Conservation (phyloP, 1,140 invertebrate genomes). For the Chrysoperla carnea region DNA sequence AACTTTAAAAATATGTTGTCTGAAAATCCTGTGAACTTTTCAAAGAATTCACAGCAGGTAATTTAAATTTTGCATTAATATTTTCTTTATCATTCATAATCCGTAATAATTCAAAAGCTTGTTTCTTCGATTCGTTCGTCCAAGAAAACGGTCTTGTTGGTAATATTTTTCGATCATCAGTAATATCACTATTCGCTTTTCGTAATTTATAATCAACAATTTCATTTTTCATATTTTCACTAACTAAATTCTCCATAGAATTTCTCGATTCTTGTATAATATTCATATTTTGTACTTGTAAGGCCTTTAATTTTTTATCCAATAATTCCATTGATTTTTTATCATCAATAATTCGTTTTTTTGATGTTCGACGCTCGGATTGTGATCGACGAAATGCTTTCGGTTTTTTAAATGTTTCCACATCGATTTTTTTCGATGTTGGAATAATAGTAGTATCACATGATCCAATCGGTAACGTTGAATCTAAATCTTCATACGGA, state of each 20-base stretch:
- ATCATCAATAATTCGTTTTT: not conserved
- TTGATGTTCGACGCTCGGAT: constrained; percentile 13
- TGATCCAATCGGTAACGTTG: constrained; percentile 32
- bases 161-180: not conserved
- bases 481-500: constrained; percentile 29
- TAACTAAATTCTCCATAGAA: constrained; percentile 7
- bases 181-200: not conserved
- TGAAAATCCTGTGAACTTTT: too few relatives aligned
- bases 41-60: not conserved
- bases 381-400: constrained; percentile 9
- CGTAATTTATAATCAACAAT: constrained; percentile 5
- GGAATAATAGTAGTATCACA: constrained; percentile 31
- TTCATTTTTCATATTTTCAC: constrained; percentile 5
- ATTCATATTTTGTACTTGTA: constrained; percentile 3
- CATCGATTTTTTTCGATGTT: constrained; percentile 28
- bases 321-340: not conserved
- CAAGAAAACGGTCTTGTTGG: constrained; percentile 13
- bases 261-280: constrained; percentile 1
- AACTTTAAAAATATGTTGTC: too few relatives aligned
- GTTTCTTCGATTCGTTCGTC: constrained; percentile 26
- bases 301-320: not conserved
- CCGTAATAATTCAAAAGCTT: constrained; percentile 26
- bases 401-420: constrained; percentile 11
- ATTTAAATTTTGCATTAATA: not conserved
- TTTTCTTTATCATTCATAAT: constrained; percentile 23